Conservation (phyloP, 2,888 invertebrate species). For the Stramonita haemastoma region DNA sequence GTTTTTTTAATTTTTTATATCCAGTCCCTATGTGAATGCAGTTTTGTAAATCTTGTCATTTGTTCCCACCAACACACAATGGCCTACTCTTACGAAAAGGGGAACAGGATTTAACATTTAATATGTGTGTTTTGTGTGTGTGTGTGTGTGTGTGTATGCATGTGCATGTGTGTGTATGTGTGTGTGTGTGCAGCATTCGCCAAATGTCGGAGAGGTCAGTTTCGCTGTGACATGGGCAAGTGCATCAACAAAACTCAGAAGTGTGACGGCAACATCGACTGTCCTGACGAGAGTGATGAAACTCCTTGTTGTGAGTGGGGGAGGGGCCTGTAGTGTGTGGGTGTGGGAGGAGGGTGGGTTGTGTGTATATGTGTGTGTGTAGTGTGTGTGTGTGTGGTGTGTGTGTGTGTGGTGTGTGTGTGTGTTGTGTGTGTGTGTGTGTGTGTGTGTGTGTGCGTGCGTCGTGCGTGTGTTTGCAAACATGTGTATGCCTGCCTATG, state of each 20-base stretch:
- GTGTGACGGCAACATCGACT: conserved; percentile 91
- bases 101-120: too few relatives aligned
- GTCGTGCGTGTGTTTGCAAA: not conserved
- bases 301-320: conserved; percentile 61
- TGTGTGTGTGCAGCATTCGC: conserved; percentile 13
- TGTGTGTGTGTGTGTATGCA: not conserved
- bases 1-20: too few relatives aligned
- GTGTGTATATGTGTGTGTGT: not conserved
- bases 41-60: too few relatives aligned
- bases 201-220: conserved; percentile 87
- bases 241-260: conserved; percentile 89
- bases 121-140: conserved; percentile 1
- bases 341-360: too few relatives aligned
- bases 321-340: too few relatives aligned
- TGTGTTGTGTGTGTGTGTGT: not conserved
- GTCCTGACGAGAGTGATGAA: conserved; percentile 82
- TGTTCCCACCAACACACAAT: too few relatives aligned
- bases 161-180: not conserved
- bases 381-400: not conserved
- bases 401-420: not conserved
- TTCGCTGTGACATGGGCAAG: conserved; percentile 83
- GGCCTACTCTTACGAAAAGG: too few relatives aligned
- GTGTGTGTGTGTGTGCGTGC: not conserved
- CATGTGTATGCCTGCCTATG: too few relatives aligned
- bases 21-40: too few relatives aligned